Evolutionary conservation across 2,888 invertebrate genomes (phyloP).

Genomic region (Coremacera marginata): DNA sequence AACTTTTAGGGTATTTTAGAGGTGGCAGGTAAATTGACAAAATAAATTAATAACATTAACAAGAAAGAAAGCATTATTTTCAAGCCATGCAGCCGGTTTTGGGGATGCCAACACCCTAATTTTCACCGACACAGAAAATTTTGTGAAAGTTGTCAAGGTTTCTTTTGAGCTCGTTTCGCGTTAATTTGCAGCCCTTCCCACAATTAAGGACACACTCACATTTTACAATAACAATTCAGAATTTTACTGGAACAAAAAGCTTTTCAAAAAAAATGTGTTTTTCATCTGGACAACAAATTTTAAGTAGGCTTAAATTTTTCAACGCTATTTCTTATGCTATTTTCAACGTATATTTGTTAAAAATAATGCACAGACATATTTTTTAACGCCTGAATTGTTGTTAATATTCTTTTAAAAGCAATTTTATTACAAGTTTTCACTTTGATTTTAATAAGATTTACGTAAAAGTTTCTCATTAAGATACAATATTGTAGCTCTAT

Average conservation of each 20-base stretch:
- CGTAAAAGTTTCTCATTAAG: neutral
- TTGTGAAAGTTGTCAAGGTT: neutral
- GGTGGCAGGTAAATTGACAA: constrained; percentile 2
- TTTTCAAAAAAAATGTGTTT: constrained; percentile 16
- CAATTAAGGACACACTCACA: neutral
- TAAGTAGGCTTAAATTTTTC: constrained; percentile 21
- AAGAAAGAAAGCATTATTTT: neutral
- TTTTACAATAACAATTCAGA: neutral
- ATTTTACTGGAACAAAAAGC: constrained; percentile 12
- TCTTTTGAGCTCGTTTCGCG: neutral
- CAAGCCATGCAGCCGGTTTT: neutral
- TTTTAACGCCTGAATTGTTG: neutral
- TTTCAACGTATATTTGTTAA: neutral
- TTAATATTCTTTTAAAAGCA: neutral
- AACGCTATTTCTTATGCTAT: too few relatives aligned
- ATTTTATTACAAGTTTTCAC: neutral
- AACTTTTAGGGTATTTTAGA: too few relatives aligned
- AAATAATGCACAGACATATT: neutral
- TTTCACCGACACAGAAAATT: neutral
- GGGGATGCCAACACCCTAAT: neutral
- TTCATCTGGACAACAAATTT: constrained; percentile 26
- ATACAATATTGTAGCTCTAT: neutral
- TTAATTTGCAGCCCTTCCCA: constrained; percentile 2
- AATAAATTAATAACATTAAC: constrained; percentile 16
- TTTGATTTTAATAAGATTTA: neutral